Base-by-base conservation (phyloP, 2,113 vertebrate species). In the Carassius carassius region DNA sequence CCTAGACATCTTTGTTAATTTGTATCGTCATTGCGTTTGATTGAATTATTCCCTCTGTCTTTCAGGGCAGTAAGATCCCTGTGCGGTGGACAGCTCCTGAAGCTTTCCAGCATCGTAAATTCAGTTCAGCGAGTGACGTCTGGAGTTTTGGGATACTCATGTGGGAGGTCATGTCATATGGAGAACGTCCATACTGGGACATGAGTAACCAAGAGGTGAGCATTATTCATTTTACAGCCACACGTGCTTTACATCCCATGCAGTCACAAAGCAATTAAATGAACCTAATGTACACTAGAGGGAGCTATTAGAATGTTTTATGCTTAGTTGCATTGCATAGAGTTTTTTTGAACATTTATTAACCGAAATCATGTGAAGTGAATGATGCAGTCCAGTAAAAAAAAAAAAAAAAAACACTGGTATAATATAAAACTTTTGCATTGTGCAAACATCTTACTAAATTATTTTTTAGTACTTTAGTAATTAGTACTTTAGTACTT, bases 111-210 rank as follows among this genome's bases (percentile, higher is more conserved):
- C 97, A 99, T 25, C 96, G 97, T 79, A 99, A 98, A 87, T 97
- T 99, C 89, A 98, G 97, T 56, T 96, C 96, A 9, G 95, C 96
- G 11, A 99, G 97, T 44, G 98, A 99, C 1, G 95, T 96, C 74
- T 99, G 98, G 98, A 99, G 98, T 93, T 99, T 98, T 12, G 98
- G 98, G 5, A 94, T 99, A 23, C 94, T 99, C 32, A 98, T 99
- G 98, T 99, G 97, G 98, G 98, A 99, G 86, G 97, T 99, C 89
- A 99, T 97, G 96, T 99, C 97, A 37, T 99, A 98, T 0, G 98
- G 98, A 62, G 98, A 99, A 82, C 95, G 97, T 29, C 97, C 98
- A 4, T 99, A 99, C 91, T 99, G 98, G 98, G 97, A 99, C 91
- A 99, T 99, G 98, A 97, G 94, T 86, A 98, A 99, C 88, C 97